A percentile compares a stretch with the other conserved stretches of the same genome.
Evolutionary conservation across 2,113 vertebrate species (phyloP).

Genomic region (Thinocorus orbignyianus): DNA sequence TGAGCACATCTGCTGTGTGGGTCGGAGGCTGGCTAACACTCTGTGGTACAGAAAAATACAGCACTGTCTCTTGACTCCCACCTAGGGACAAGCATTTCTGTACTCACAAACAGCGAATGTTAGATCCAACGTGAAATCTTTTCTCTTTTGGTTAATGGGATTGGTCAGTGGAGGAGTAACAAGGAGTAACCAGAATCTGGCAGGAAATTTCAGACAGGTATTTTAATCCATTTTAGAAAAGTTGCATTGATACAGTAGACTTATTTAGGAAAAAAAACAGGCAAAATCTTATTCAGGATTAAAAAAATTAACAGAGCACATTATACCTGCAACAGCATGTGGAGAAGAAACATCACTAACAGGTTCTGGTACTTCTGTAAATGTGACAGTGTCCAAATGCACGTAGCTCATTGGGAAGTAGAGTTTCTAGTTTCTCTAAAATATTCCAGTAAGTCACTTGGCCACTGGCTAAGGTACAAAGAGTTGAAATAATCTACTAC

Average conservation of each 20-base stretch:
- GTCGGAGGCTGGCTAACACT: neutral
- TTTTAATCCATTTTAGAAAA: neutral
- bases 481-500: neutral
- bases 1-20: neutral
- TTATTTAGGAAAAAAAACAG: neutral
- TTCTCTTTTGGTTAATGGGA: neutral
- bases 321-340: accelerated
- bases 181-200: neutral
- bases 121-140: neutral
- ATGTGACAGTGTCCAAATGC: neutral
- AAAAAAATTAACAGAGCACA: neutral
- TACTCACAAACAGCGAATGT: neutral
- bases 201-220: accelerated
- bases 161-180: neutral
- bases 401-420: neutral
- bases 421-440: neutral
- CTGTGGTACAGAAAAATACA: neutral
- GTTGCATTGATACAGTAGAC: neutral
- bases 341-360: neutral
- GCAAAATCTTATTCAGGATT: neutral
- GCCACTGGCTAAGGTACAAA: neutral
- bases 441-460: neutral
- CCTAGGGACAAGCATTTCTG: neutral
- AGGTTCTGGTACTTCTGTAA: neutral
- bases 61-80: neutral